Evolutionary conservation across 2,797 vertebrate genomes (phyloP).

Genomic region (Ceyx erithaca): DNA sequence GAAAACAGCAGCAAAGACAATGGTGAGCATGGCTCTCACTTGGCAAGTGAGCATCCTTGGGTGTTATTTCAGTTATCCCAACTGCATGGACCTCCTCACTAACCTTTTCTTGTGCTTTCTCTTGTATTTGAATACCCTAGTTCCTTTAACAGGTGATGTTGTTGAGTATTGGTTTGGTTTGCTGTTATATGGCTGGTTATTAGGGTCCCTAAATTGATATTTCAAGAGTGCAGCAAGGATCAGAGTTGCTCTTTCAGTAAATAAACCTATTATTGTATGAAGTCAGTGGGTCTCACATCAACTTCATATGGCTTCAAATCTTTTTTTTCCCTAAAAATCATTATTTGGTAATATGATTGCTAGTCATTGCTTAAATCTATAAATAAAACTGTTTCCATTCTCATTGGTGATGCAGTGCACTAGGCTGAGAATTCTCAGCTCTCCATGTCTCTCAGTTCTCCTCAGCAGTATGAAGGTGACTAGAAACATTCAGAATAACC

Average conservation of each 20-base stretch:
- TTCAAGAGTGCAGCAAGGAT: neutral
- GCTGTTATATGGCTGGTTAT: neutral
- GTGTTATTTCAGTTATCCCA: neutral
- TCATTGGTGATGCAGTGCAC: neutral
- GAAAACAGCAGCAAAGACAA: slow-evolving; percentile 97
- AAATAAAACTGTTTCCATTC: neutral
- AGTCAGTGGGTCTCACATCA: neutral
- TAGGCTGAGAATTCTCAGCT: neutral
- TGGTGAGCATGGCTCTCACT: slow-evolving; percentile 77
- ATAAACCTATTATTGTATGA: neutral
- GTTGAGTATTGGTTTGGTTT: neutral
- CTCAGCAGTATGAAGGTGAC: neutral
- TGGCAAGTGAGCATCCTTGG: neutral
- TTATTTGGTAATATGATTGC: neutral
- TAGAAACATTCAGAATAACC: neutral
- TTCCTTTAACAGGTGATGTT: neutral
- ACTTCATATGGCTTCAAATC: slow-evolving; percentile 61
- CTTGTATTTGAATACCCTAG: neutral
- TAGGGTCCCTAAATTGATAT: neutral
- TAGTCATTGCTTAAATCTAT: neutral
- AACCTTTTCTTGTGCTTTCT: neutral
- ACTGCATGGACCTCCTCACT: neutral
- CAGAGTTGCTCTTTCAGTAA: neutral
- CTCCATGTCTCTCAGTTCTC: neutral
- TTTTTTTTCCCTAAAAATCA: neutral